phyloP scores from a whole-genome alignment of 2,888 invertebrate species.

The Dolichomitus sp. region DNA sequence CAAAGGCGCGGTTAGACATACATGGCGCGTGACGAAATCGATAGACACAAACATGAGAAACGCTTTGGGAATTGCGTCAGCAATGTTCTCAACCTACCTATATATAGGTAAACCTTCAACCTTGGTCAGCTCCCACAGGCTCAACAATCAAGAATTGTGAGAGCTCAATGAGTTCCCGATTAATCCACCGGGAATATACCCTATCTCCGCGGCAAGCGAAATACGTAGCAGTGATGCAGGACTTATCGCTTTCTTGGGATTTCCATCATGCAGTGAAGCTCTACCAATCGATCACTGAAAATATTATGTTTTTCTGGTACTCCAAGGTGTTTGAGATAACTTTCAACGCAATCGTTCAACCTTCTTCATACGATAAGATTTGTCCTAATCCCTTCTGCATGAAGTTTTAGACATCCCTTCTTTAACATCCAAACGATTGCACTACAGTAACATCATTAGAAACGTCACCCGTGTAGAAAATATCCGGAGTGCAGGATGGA shows the following conservation, averaged over 20 bases:
- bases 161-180: constrained; percentile 73
- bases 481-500: too few species aligned
- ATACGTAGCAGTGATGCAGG: constrained; percentile 26
- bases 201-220: constrained; percentile 12
- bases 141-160: constrained; percentile 73
- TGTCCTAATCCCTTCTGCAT: not conserved
- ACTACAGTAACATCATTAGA: not conserved
- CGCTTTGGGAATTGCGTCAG: constrained; percentile 77
- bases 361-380: not conserved
- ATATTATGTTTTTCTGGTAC: constrained; percentile 21
- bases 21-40: constrained; percentile 69
- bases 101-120: constrained; percentile 30
- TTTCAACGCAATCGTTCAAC: not conserved
- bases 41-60: constrained; percentile 74
- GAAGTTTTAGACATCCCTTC: not conserved
- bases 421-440: not conserved
- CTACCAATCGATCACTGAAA: constrained; percentile 9
- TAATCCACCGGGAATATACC: constrained; percentile 74
- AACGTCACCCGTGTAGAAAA: too few species aligned
- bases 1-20: constrained; percentile 58
- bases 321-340: not conserved
- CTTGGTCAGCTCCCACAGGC: constrained; percentile 76
- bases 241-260: constrained; percentile 21
- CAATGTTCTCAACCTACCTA: constrained; percentile 7
- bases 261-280: constrained; percentile 14